Evolutionary conservation across 2,888 invertebrate species (phyloP).

Genomic region (Drosophila robusta): DNA sequence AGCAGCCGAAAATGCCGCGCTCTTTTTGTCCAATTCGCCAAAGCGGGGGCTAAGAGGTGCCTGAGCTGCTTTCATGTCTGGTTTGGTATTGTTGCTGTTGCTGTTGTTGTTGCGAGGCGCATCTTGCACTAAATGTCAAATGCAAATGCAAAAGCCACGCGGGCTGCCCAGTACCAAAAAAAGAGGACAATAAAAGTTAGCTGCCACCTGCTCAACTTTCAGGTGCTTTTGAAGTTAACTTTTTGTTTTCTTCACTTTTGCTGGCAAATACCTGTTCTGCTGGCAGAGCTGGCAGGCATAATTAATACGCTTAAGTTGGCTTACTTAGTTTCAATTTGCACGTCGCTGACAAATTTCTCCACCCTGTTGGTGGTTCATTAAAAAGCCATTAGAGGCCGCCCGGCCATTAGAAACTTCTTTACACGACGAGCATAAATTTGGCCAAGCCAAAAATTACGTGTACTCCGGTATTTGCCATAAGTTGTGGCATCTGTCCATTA

Average conservation of each 20-base stretch:
- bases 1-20: slow-evolving; percentile 73
- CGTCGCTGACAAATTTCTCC: slow-evolving; percentile 66
- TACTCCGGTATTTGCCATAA: slow-evolving; percentile 18
- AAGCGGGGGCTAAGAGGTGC: slow-evolving; percentile 4
- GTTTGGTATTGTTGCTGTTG: slow-evolving; percentile 9
- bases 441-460: slow-evolving; percentile 23
- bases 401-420: slow-evolving; percentile 38
- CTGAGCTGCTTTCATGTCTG: slow-evolving; percentile 51
- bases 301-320: slow-evolving; percentile 77
- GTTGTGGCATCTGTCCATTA: slow-evolving; percentile 34
- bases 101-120: slow-evolving; percentile 45
- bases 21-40: slow-evolving; percentile 35
- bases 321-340: slow-evolving; percentile 70
- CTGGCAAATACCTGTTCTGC: slow-evolving; percentile 12
- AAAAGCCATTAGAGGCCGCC: slow-evolving; percentile 69
- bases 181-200: not conserved
- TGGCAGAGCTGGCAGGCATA: slow-evolving; percentile 64
- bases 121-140: slow-evolving; percentile 77
- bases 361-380: slow-evolving; percentile 60
- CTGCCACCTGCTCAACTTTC: slow-evolving; percentile 69
- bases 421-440: slow-evolving; percentile 18
- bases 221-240: slow-evolving; percentile 15
- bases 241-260: not conserved
- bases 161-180: slow-evolving; percentile 20
- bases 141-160: slow-evolving; percentile 74